Evolutionary conservation across 2,797 vertebrate species (phyloP).

Genomic region (Cynodonichthys magdalenae): DNA sequence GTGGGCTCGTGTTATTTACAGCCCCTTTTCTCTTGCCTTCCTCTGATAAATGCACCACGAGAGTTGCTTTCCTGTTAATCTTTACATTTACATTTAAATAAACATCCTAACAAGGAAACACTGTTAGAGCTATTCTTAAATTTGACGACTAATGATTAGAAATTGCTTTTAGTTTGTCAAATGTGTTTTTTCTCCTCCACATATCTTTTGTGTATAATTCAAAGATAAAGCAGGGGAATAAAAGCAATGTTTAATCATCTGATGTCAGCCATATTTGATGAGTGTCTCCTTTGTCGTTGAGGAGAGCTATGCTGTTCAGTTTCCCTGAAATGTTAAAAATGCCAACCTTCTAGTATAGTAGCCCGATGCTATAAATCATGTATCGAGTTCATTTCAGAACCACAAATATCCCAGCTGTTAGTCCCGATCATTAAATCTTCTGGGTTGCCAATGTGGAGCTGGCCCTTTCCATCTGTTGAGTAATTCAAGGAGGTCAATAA

Average conservation of each 20-base stretch:
- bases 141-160: constrained; percentile 46
- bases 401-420: constrained; percentile 26
- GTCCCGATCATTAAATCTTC: constrained; percentile 25
- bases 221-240: constrained; percentile 35
- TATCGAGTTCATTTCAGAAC: constrained; percentile 43
- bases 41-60: constrained; percentile 29
- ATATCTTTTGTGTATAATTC: constrained; percentile 31
- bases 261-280: constrained; percentile 24
- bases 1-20: constrained; percentile 47
- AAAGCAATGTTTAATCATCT: constrained; percentile 60
- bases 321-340: constrained; percentile 19
- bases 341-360: constrained; percentile 46
- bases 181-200: constrained; percentile 13
- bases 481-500: constrained; percentile 31
- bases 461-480: constrained; percentile 14
- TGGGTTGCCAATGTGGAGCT: constrained; percentile 12
- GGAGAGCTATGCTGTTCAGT: constrained; percentile 17
- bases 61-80: constrained; percentile 28
- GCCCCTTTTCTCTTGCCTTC: constrained; percentile 24
- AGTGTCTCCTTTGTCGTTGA: constrained; percentile 32
- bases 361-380: constrained; percentile 70
- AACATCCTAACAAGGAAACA: constrained; percentile 55
- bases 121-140: constrained; percentile 66
- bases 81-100: neutral
- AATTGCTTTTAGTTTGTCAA: constrained; percentile 60